Conservation (phyloP, 2,888 invertebrate species). For the Temnothorax unifasciatus region DNA sequence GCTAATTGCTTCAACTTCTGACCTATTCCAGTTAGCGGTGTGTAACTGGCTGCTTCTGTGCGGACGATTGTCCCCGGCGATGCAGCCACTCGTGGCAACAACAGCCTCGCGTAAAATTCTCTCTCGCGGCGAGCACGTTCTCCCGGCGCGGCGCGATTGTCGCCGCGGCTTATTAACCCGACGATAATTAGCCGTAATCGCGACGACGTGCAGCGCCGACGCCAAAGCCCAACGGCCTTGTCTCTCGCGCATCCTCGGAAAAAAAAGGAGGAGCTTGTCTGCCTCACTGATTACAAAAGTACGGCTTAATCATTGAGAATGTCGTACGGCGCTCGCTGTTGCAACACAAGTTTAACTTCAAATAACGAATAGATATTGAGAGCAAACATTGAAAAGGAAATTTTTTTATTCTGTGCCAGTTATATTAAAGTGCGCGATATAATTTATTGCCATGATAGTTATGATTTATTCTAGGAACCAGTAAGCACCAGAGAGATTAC, state of each 20-base stretch:
- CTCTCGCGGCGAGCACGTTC: constrained; percentile 51
- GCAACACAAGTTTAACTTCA: background rate
- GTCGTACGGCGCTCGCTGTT: background rate
- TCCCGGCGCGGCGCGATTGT: constrained; percentile 53
- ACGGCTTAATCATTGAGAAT: constrained; percentile 43
- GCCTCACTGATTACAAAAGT: constrained; percentile 40
- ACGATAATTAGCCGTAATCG: constrained; percentile 74
- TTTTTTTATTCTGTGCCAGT: background rate
- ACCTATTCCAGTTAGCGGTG: constrained; percentile 74
- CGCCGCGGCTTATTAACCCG: constrained; percentile 73
- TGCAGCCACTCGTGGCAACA: constrained; percentile 51
- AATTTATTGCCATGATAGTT: constrained; percentile 12
- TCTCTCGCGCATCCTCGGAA: constrained; percentile 13
- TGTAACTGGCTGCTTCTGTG: constrained; percentile 74
- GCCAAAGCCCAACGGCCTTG: background rate
- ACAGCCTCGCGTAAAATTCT: constrained; percentile 62
- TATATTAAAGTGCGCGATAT: background rate
- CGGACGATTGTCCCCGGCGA: constrained; percentile 66
- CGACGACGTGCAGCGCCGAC: constrained; percentile 58
- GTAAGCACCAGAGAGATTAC: background rate
- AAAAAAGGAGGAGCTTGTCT: background rate
- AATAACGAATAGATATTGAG: background rate
- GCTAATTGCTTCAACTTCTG: constrained; percentile 83
- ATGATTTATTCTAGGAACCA: background rate
- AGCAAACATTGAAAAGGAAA: background rate